Evolutionary conservation across 37 sponge, comb jelly and placozoan species (phyloP).

Genomic region (Agelas oroides): DNA sequence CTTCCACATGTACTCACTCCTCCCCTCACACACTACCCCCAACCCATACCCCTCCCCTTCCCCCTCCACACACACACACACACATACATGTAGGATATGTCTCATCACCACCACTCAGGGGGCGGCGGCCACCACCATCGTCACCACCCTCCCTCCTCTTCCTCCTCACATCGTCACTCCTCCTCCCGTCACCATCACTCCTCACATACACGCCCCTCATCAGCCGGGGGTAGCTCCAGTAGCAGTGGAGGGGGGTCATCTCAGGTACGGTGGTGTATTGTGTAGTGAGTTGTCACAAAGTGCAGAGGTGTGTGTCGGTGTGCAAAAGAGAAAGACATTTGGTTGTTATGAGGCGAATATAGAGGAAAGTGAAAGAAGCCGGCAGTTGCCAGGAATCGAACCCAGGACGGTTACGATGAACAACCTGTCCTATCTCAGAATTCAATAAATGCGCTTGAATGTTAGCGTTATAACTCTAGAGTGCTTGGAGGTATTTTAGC

Average conservation of each 20-base stretch:
- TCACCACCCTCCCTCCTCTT: slow-evolving; percentile 26
- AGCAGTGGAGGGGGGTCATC: slow-evolving; percentile 34
- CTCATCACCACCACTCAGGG: background rate
- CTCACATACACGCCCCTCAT: slow-evolving; percentile 34
- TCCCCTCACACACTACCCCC: background rate
- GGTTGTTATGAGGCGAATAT: too few species aligned
- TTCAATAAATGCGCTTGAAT: too few species aligned
- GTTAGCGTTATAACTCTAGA: too few species aligned
- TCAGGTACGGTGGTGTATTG: background rate
- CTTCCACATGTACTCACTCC: background rate
- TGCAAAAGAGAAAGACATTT: too few species aligned
- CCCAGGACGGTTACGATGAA: too few species aligned
- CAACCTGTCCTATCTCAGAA: too few species aligned
- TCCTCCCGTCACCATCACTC: background rate
- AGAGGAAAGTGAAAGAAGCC: too few species aligned
- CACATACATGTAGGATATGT: background rate
- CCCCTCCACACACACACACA: slow-evolving; percentile 1
- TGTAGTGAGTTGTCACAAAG: too few species aligned
- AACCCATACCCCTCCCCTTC: background rate
- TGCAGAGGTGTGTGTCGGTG: too few species aligned
- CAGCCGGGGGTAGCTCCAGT: slow-evolving; percentile 39
- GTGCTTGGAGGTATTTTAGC: too few species aligned
- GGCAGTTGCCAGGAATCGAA: too few species aligned
- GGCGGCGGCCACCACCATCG: background rate
- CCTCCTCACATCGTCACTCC: background rate